These are phyloP conservation scores for Dromiciops gliroides DNA, from an alignment of 2,113 vertebrate genomes.

Conservation along the genomic window DNA sequence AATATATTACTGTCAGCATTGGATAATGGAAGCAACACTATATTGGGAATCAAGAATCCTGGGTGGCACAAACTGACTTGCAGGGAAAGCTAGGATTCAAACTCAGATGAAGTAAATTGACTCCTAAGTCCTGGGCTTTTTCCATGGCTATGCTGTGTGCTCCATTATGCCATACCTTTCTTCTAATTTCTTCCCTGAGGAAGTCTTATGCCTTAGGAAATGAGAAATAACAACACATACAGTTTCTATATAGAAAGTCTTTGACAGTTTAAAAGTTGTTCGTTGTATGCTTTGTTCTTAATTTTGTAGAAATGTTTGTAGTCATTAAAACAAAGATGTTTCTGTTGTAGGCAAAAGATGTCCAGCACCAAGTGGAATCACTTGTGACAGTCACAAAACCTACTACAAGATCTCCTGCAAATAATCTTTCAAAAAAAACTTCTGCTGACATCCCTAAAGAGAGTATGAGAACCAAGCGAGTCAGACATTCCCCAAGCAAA, in stretches of 20 bases:
- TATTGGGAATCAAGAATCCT: background rate
- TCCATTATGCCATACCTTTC: background rate
- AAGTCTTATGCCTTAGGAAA: too few relatives aligned
- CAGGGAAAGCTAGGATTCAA: background rate
- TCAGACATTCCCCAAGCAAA: slow-evolving; percentile 44
- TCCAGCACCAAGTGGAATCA: slow-evolving; percentile 46
- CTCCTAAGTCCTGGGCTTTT: background rate
- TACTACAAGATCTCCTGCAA: slow-evolving; percentile 58
- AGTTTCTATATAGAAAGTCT: background rate
- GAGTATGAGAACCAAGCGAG: slow-evolving; percentile 28
- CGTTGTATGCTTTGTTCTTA: background rate
- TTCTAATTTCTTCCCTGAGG: background rate
- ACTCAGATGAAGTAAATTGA: background rate
- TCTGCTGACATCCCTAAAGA: slow-evolving; percentile 55
- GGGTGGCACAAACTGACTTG: background rate
- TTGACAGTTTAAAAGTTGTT: background rate
- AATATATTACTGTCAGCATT: background rate
- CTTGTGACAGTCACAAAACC: slow-evolving; percentile 27
- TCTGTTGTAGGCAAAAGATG: slow-evolving; percentile 79
- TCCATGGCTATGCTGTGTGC: background rate
- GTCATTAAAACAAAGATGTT: slow-evolving; percentile 41
- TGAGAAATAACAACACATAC: background rate
- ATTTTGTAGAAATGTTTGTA: background rate
- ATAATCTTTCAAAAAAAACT: slow-evolving; percentile 63
- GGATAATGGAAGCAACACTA: background rate